Conservation (phyloP, 1,140 invertebrate species). For the Drosophila pseudoobscura region DNA sequence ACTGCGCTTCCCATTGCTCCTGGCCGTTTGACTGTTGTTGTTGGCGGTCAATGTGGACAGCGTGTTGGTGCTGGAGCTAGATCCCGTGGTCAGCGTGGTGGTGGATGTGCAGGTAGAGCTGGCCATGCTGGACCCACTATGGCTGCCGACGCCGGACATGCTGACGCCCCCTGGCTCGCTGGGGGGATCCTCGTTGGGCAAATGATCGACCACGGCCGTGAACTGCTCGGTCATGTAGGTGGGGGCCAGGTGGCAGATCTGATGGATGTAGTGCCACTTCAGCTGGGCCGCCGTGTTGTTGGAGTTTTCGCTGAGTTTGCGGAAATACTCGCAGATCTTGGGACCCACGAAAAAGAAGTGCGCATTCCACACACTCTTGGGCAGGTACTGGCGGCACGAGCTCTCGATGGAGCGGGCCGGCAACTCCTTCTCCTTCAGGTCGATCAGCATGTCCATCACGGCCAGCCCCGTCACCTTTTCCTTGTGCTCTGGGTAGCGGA, state of each 20-base stretch:
- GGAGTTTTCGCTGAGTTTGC: slow-evolving; percentile 85
- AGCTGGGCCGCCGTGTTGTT: slow-evolving; percentile 86
- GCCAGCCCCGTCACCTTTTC: slow-evolving; percentile 91
- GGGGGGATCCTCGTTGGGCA: slow-evolving; percentile 61
- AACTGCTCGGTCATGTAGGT: slow-evolving; percentile 92
- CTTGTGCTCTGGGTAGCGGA: slow-evolving; percentile 89
- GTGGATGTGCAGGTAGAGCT: slow-evolving; percentile 46
- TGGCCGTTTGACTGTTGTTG: neutral
- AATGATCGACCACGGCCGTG: slow-evolving; percentile 85
- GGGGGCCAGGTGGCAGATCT: slow-evolving; percentile 90
- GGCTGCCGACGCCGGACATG: slow-evolving; percentile 10
- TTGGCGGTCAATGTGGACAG: slow-evolving; percentile 28
- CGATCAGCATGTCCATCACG: slow-evolving; percentile 92
- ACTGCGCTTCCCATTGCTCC: slow-evolving; percentile 17
- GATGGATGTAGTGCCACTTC: slow-evolving; percentile 90
- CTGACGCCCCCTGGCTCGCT: slow-evolving; percentile 9
- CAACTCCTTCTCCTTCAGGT: slow-evolving; percentile 89
- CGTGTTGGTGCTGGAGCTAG: slow-evolving; percentile 23
- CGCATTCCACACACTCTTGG: slow-evolving; percentile 89
- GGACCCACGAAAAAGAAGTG: slow-evolving; percentile 90
- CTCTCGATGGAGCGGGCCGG: slow-evolving; percentile 87
- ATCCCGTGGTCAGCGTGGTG: slow-evolving; percentile 25
- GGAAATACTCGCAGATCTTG: slow-evolving; percentile 88
- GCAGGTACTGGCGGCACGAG: slow-evolving; percentile 92
- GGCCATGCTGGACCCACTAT: slow-evolving; percentile 7